Conservation (phyloP, 2,888 invertebrate genomes). For the Entomobrya multifasciata region DNA sequence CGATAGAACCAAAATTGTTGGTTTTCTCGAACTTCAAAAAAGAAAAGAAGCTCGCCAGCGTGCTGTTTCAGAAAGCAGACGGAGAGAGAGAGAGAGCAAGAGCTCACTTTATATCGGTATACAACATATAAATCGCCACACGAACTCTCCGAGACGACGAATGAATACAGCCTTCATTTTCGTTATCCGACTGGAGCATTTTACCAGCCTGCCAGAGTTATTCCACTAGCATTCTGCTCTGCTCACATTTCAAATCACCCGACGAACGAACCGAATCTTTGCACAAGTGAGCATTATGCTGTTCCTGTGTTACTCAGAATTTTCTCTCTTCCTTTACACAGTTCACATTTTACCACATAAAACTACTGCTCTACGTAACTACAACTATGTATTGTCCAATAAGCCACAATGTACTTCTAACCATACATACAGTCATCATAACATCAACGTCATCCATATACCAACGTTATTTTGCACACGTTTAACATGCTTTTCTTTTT, state of each 20-base stretch:
- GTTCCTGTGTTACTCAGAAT: neutral
- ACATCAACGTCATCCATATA: too few relatives aligned
- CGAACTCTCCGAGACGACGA: constrained; percentile 39
- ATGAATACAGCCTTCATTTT: constrained; percentile 46
- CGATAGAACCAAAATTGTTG: constrained; percentile 16
- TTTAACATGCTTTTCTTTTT: neutral
- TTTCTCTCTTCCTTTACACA: constrained; percentile 34
- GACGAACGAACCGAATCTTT: constrained; percentile 51
- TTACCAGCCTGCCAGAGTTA: constrained; percentile 48
- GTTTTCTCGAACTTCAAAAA: constrained; percentile 12
- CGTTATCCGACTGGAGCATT: constrained; percentile 52
- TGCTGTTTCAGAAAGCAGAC: too few relatives aligned
- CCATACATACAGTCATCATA: too few relatives aligned
- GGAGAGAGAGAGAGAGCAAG: too few relatives aligned
- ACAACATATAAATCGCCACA: constrained; percentile 38
- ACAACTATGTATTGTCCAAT: neutral
- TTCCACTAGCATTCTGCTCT: constrained; percentile 19
- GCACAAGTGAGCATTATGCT: constrained; percentile 16
- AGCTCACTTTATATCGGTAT: too few relatives aligned
- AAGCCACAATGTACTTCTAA: too few relatives aligned
- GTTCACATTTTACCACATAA: neutral
- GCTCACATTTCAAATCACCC: constrained; percentile 26
- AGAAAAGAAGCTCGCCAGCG: too few relatives aligned
- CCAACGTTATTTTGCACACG: constrained; percentile 7
- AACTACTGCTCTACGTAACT: neutral